These are phyloP conservation scores for Syncerus caffer DNA, from an alignment of 2,797 vertebrate species.

Conservation along the genomic window DNA sequence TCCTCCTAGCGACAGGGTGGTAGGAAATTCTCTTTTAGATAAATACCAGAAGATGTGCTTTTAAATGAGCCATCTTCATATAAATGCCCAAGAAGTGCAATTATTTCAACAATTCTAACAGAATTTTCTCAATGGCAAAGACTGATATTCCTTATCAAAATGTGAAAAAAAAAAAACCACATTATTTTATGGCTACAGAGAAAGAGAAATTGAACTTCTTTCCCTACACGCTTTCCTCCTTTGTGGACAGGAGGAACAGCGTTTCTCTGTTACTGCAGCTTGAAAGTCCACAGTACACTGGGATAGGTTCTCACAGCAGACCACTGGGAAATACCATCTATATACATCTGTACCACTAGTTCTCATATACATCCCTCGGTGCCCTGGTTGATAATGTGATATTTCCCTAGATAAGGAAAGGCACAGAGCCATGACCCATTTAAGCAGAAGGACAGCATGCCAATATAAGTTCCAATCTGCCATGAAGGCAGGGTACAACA, in stretches of 20 bases:
- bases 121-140: slow-evolving; percentile 64
- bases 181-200: slow-evolving; percentile 42
- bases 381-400: slow-evolving; percentile 17
- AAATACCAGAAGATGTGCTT: slow-evolving; percentile 34
- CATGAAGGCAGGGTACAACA: not conserved
- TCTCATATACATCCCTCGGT: slow-evolving; percentile 22
- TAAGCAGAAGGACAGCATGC: not conserved
- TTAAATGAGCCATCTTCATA: slow-evolving; percentile 52
- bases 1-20: not conserved
- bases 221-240: not conserved
- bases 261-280: not conserved
- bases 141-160: slow-evolving; percentile 64
- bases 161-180: slow-evolving; percentile 37
- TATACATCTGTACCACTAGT: not conserved
- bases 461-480: not conserved
- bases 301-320: slow-evolving; percentile 41
- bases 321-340: slow-evolving; percentile 44
- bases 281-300: slow-evolving; percentile 39
- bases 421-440: not conserved
- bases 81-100: slow-evolving; percentile 55
- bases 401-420: slow-evolving; percentile 20
- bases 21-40: slow-evolving; percentile 10
- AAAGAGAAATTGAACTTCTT: slow-evolving; percentile 63
- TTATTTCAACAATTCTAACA: slow-evolving; percentile 68
- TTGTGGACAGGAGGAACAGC: not conserved